Percentiles rank a stretch among this genome's conserved stretches.
Evolutionary conservation across 2,113 vertebrate genomes (phyloP).

Genomic region (Halichoeres trimaculatus): DNA sequence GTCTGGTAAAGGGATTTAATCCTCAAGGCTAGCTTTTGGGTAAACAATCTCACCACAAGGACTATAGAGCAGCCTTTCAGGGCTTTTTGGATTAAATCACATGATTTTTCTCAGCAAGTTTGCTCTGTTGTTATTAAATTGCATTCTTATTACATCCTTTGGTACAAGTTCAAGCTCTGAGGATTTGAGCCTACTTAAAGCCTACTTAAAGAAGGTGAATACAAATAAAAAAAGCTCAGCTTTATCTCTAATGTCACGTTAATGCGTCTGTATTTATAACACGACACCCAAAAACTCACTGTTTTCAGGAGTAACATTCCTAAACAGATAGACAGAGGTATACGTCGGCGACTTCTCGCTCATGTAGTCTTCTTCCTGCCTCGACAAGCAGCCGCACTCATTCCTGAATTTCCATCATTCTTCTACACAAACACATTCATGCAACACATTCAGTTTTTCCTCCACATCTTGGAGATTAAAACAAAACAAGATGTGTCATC

Average conservation of each 20-base stretch:
- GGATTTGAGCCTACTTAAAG: too few species aligned
- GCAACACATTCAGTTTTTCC: slow-evolving; percentile 26
- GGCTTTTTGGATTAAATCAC: background rate
- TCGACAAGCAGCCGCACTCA: slow-evolving; percentile 70
- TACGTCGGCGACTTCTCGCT: slow-evolving; percentile 21
- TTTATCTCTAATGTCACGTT: background rate
- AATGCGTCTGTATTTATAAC: background rate
- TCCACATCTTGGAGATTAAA: background rate
- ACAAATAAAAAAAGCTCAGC: background rate
- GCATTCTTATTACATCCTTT: background rate
- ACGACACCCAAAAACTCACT: background rate
- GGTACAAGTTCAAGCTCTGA: too few species aligned
- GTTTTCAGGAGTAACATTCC: too few species aligned
- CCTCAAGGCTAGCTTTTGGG: background rate
- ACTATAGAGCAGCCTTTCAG: background rate
- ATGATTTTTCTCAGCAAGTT: background rate
- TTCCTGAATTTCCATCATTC: slow-evolving; percentile 71
- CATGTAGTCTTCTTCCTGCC: slow-evolving; percentile 53
- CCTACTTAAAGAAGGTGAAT: background rate
- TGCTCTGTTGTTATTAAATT: background rate
- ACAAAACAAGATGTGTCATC: slow-evolving; percentile 21
- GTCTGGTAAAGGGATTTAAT: background rate
- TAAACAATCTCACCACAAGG: background rate
- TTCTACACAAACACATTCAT: slow-evolving; percentile 27
- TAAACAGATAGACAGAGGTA: background rate